Conservation (phyloP, 1,140 invertebrate species). For the Penaeus chinensis region DNA sequence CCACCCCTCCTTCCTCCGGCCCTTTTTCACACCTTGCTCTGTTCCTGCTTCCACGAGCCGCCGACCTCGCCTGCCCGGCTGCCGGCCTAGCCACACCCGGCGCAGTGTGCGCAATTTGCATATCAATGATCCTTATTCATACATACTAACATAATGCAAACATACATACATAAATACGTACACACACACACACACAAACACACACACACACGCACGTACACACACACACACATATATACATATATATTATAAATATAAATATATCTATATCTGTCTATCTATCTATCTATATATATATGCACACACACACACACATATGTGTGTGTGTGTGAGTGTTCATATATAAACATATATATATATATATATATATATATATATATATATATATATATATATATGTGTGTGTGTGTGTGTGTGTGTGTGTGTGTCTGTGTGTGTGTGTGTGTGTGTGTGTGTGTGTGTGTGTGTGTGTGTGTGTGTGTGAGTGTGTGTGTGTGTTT, state of each 20-base stretch:
- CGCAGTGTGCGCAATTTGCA: too few species aligned
- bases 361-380: neutral
- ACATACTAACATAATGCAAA: too few species aligned
- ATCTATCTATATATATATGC: conserved; percentile 11
- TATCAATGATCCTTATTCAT: too few species aligned
- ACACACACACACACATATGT: neutral
- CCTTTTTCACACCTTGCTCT: too few species aligned
- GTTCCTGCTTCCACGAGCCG: too few species aligned
- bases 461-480: neutral
- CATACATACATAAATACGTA: neutral
- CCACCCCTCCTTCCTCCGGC: too few species aligned
- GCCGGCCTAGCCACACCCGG: too few species aligned
- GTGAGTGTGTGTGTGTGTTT: neutral
- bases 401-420: neutral
- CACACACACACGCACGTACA: neutral
- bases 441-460: neutral
- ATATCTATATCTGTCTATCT: neutral
- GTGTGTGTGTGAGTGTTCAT: neutral
- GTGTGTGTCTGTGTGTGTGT: neutral
- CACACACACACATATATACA: too few species aligned
- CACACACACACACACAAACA: neutral
- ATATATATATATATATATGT: neutral
- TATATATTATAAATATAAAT: too few species aligned
- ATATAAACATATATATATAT: neutral
- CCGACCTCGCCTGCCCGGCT: too few species aligned